Evolutionary conservation across 2,888 invertebrate species (phyloP).

Genomic region (Elmis aenea): DNA sequence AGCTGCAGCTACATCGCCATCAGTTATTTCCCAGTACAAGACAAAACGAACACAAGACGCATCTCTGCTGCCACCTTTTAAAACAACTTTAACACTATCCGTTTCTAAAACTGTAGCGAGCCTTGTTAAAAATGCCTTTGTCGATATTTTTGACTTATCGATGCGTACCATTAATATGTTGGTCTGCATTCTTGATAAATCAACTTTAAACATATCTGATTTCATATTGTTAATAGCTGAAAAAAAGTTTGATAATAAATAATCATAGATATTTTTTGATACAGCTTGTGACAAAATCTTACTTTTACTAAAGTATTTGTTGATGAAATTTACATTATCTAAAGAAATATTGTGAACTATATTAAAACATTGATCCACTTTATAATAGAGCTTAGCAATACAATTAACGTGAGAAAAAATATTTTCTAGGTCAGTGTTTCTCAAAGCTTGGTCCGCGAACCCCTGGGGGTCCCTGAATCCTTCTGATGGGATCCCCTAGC

Average conservation of each 20-base stretch:
- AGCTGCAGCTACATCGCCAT: conserved; percentile 60
- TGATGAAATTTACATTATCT: too few species aligned
- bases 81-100: conserved; percentile 50
- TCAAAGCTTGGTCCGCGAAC: too few species aligned
- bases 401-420: too few species aligned
- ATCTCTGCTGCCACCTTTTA: conserved; percentile 59
- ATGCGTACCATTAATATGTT: conserved; percentile 70
- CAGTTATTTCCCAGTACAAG: conserved; percentile 64
- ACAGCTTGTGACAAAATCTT: too few species aligned
- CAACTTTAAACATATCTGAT: conserved; percentile 59
- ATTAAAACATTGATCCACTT: too few species aligned
- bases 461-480: too few species aligned
- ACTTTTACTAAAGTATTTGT: too few species aligned
- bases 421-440: too few species aligned
- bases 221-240: conserved; percentile 58
- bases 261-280: too few species aligned
- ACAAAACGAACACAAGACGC: conserved; percentile 62
- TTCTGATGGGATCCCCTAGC: too few species aligned
- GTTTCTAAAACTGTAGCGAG: conserved; percentile 47
- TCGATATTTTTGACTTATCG: conserved; percentile 49
- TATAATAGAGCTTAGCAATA: too few species aligned
- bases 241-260: conserved; percentile 6
- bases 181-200: conserved; percentile 59
- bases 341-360: too few species aligned
- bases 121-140: conserved; percentile 53